Base-by-base conservation (phyloP, 2,113 vertebrate genomes). In the Ariopsis seemanni region DNA sequence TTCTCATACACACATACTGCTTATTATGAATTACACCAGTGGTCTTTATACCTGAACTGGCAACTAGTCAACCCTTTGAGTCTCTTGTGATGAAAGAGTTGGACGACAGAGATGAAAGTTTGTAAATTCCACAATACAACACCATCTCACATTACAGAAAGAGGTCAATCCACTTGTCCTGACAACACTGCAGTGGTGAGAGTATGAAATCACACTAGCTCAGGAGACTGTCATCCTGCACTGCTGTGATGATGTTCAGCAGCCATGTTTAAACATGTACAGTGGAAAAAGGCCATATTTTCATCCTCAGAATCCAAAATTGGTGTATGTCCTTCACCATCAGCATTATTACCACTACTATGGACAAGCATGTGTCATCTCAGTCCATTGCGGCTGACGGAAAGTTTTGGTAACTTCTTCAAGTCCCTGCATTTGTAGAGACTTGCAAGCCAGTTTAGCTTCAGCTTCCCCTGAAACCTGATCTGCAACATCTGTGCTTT, bases 141-240 rank as follows among this genome's bases (percentile, higher is more conserved):
- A 80, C 34, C 0, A 82, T 92, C 92, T 96, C 95, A n/a, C 58
- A 91, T 96, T 96, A 95, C 95, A 93, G 93, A 94, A 91, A 89
- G 89, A 94, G 94, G 95, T 96, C 95, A 95, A 95, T 92, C 93
- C 95, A 93, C 93, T 96, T 95, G 92, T 87, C 88, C 86, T 91
- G 94, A 94, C 92, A 90, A 85, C 90, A 92, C 89, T 91, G 91
- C 89, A 91, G 91, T 78, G 90, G 86, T 42, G 20, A 90, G 89
- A 89, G 89, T 91, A 88, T 83, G 89, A 86, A 90, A 91, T 92
- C 92, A 93, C 89, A 85, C 71, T 30, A 84, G 89, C 85, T 72
- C 63, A 83, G 87, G 82, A 90, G 88, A 9, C 60, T 60, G 90
- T 77, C 81, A 69, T 86, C 88, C 89, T 91, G 91, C 91, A 91